Conservation (phyloP, 2,113 vertebrate species). For the Geococcyx californianus region DNA sequence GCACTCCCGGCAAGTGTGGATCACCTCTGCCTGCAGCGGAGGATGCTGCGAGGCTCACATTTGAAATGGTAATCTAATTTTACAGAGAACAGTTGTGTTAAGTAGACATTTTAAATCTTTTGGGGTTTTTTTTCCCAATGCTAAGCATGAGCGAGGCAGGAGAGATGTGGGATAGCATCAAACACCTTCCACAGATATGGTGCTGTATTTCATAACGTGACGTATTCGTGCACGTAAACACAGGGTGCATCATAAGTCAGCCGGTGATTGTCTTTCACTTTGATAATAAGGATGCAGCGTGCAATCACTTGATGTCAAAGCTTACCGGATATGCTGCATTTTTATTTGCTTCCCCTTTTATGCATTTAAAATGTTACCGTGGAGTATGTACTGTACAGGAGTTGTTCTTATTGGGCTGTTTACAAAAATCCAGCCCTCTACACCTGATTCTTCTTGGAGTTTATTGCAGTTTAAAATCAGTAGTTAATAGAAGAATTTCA, state of each 20-base stretch:
- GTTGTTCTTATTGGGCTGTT: neutral
- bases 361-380: neutral
- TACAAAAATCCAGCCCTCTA: neutral
- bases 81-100: neutral
- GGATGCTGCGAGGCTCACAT: neutral
- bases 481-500: neutral
- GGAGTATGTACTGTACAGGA: neutral
- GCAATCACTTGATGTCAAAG: neutral
- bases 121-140: neutral
- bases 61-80: neutral
- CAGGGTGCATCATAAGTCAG: neutral
- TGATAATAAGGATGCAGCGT: neutral
- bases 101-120: neutral
- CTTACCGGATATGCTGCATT: neutral
- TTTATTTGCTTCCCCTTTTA: neutral
- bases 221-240: fast-evolving
- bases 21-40: neutral
- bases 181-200: neutral
- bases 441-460: neutral
- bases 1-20: neutral
- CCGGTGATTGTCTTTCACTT: neutral
- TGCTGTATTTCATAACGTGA: neutral
- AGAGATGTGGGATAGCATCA: neutral
- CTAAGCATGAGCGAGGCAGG: neutral
- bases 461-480: neutral